These are phyloP conservation scores for Triplophysa dalaica DNA, from an alignment of 2,113 vertebrate genomes.

Conservation along the genomic window DNA sequence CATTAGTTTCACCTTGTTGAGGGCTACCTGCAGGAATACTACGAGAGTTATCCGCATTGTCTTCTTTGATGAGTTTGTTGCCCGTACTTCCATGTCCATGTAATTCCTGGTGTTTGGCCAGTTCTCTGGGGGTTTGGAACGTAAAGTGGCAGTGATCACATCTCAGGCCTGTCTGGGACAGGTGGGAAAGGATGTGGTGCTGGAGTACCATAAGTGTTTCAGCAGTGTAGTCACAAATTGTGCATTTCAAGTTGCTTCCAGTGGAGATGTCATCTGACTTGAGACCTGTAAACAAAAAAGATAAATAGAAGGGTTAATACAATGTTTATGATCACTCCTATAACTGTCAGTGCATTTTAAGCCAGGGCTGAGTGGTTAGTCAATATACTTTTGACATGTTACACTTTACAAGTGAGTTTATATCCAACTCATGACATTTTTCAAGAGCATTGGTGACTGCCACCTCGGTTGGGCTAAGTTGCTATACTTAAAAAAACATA, in stretches of 20 bases:
- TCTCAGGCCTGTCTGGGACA: conserved; percentile 85
- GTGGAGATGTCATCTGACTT: conserved; percentile 83
- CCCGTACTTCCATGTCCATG: conserved; percentile 70
- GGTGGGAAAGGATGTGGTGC: conserved; percentile 87
- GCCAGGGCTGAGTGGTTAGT: too few species aligned
- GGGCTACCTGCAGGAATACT: conserved; percentile 70
- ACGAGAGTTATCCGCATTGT: conserved; percentile 76
- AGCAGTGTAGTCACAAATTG: conserved; percentile 84
- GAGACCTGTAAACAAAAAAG: conserved; percentile 72
- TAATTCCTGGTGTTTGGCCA: conserved; percentile 83
- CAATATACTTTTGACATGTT: too few species aligned
- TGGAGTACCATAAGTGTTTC: conserved; percentile 85
- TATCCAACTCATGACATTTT: too few species aligned
- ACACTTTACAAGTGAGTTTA: too few species aligned
- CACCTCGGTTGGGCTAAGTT: too few species aligned
- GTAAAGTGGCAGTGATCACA: conserved; percentile 86
- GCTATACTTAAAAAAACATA: too few species aligned
- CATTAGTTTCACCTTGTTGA: conserved; percentile 66
- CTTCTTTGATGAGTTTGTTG: conserved; percentile 76
- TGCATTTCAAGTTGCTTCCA: conserved; percentile 83
- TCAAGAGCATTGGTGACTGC: too few species aligned
- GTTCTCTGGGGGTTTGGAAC: conserved; percentile 84
- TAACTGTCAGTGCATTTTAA: too few species aligned
- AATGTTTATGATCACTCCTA: too few species aligned
- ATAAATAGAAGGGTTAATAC: neutral